Conservation (phyloP, 1,140 invertebrate genomes). For the Berghia stephanieae region DNA sequence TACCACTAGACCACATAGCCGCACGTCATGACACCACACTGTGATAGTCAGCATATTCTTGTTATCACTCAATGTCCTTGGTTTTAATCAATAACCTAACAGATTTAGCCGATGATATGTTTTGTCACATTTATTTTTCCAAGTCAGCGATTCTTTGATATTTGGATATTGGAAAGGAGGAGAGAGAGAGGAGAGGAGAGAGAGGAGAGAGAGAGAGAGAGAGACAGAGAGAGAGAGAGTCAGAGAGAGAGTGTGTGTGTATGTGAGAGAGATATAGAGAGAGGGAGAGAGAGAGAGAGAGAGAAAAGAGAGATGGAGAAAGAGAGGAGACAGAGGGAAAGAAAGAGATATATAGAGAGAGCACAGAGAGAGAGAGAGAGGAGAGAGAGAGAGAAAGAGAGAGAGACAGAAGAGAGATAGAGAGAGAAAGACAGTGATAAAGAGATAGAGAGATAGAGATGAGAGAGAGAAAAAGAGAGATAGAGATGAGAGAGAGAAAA, state of each 20-base stretch:
- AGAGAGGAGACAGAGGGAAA: background rate
- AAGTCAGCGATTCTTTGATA: too few species aligned
- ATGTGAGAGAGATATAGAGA: too few species aligned
- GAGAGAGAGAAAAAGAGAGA: background rate
- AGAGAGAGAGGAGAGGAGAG: background rate
- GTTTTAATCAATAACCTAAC: too few species aligned
- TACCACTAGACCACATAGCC: too few species aligned
- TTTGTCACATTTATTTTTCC: too few species aligned
- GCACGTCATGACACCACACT: too few species aligned
- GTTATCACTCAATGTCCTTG: too few species aligned
- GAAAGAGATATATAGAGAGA: background rate
- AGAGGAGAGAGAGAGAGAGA: background rate
- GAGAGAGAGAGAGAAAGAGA: background rate
- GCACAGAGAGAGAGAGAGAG: too few species aligned
- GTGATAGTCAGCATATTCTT: too few species aligned
- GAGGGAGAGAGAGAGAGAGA: background rate
- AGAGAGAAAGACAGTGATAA: background rate
- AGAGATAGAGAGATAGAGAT: background rate
- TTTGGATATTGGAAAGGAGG: too few species aligned
- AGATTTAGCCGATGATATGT: too few species aligned
- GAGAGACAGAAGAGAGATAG: background rate
- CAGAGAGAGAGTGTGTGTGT: background rate
- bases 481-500: background rate
- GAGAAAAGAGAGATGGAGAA: background rate
- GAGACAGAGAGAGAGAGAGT: background rate